A percentile compares a stretch with the other conserved stretches of the same genome.
Conservation (phyloP, 2,888 invertebrate genomes). For the Brachypterus glaber region DNA sequence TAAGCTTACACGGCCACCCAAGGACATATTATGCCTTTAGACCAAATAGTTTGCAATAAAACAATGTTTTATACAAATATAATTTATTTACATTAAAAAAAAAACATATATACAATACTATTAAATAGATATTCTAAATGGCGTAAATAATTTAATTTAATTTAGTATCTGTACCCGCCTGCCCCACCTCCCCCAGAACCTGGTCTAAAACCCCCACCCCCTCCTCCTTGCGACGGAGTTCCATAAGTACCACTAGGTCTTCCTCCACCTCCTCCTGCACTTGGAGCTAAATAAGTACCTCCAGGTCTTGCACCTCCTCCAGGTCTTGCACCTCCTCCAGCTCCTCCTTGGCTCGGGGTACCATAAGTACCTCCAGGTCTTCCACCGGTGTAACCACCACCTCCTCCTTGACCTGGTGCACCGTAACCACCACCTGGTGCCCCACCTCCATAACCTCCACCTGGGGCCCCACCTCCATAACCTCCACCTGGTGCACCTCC, state of each 20-base stretch:
- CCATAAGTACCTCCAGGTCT: neutral
- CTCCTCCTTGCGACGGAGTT: conserved; percentile 9
- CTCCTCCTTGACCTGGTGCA: conserved; percentile 3
- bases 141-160: conserved; percentile 1
- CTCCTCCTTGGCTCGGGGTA: conserved; percentile 10
- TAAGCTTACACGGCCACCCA: no score
- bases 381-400: neutral
- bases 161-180: conserved; percentile 1
- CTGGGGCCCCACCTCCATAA: conserved; percentile 8
- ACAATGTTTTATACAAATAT: conserved; percentile 2
- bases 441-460: conserved; percentile 6
- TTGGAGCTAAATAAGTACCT: neutral
- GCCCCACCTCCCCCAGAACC: conserved; percentile 5
- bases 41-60: no score
- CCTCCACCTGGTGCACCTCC: conserved; percentile 14
- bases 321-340: conserved; percentile 10
- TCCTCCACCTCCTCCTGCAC: neutral
- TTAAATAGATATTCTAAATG: conserved; percentile 1
- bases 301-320: conserved; percentile 1
- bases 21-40: no score
- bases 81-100: conserved; percentile 4
- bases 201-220: conserved; percentile 1
- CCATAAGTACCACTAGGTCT: conserved; percentile 13
- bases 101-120: conserved; percentile 5
- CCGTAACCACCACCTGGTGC: conserved; percentile 12